Evolutionary conservation across 2,113 vertebrate genomes (phyloP).

Genomic region (Platichthys flesus): DNA sequence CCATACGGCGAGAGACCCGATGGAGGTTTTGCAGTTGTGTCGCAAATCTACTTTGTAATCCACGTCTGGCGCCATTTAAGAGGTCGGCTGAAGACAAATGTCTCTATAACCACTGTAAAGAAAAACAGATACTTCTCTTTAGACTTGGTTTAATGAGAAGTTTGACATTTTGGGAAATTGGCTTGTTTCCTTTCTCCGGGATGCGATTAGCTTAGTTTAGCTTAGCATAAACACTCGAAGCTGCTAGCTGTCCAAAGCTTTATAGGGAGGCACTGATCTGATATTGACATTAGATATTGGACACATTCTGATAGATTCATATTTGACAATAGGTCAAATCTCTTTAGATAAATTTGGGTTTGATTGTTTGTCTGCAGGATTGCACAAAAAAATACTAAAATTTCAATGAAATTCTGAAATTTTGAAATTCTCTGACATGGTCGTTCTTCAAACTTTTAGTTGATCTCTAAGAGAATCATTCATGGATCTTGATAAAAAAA

Average conservation of each 20-base stretch:
- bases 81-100: constrained; percentile 21
- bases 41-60: constrained; percentile 33
- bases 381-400: too few species aligned
- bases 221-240: background rate
- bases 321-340: too few species aligned
- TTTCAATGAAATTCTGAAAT: too few species aligned
- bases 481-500: too few species aligned
- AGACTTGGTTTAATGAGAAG: background rate
- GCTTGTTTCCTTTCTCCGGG: background rate
- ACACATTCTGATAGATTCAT: too few species aligned
- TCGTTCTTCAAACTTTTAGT: too few species aligned
- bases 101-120: constrained; percentile 14
- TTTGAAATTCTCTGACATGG: too few species aligned
- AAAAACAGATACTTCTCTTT: constrained; percentile 39
- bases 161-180: background rate
- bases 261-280: background rate
- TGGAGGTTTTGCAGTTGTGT: constrained; percentile 44
- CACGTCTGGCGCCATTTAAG: constrained; percentile 44
- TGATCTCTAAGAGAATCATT: too few species aligned
- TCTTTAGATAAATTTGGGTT: too few species aligned
- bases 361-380: too few species aligned
- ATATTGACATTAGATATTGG: background rate
- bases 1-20: constrained; percentile 31
- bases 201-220: background rate
- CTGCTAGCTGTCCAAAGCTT: background rate